Evolutionary conservation across 2,888 invertebrate genomes (phyloP).

Genomic region (Pseudococcus longispinus): DNA sequence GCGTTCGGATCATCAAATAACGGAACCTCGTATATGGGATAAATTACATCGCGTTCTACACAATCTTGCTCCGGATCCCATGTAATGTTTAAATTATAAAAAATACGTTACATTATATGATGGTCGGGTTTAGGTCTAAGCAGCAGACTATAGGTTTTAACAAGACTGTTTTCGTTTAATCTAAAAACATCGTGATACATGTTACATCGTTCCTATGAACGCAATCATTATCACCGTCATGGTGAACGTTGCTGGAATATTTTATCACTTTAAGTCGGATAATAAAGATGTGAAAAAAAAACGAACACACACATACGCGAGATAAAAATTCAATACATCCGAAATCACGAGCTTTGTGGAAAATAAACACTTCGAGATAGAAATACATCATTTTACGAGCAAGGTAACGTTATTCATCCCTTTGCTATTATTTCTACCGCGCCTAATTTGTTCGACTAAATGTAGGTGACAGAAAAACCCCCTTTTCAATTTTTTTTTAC

Average conservation of each 20-base stretch:
- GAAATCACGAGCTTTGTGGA: conserved; percentile 1
- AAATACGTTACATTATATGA: background rate
- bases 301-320: too few species aligned
- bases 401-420: background rate
- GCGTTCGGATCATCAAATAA: conserved; percentile 1
- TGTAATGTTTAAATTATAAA: conserved; percentile 19
- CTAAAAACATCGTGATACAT: conserved; percentile 5
- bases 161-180: conserved; percentile 27
- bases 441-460: background rate
- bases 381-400: background rate
- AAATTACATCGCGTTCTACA: background rate
- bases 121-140: background rate
- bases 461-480: background rate
- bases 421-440: background rate
- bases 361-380: conserved; percentile 6
- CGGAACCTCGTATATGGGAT: conserved; percentile 16
- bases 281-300: conserved; percentile 12
- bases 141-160: conserved; percentile 31
- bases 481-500: background rate
- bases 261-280: background rate
- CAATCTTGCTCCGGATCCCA: background rate
- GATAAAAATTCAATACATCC: conserved; percentile 1
- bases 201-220: conserved; percentile 25
- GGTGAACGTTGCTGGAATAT: conserved; percentile 13
- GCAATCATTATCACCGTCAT: conserved; percentile 10